Base-by-base conservation (phyloP, 2,113 vertebrate species). In the Pithys albifrons region DNA sequence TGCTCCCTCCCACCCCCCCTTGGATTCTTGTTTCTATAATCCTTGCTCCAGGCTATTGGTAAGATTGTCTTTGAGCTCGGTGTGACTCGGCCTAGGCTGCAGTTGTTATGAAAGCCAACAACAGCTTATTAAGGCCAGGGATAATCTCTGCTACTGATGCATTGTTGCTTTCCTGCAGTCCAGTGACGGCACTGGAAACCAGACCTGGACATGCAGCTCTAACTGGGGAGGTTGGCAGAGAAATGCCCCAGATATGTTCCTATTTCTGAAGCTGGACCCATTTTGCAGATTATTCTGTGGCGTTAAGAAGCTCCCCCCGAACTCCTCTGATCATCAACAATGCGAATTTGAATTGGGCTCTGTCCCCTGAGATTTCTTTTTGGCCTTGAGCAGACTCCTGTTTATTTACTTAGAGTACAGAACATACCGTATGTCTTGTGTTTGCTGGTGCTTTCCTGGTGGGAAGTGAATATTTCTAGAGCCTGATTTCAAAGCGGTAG, bases 31-130 rank as follows among this genome's bases (percentile, higher is more conserved):
- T 97, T 95, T 97, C 98, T 98, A 96, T 99, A 99, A 99, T 99
- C 99, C 98, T 99, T 98, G 98, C 99, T 99, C 95, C 97, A 98
- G 99, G 99, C 99, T 96, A 98, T 98, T 92, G 97, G 96, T 92
- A 90, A 97, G 97, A 97, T 96, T 85, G 91, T 97, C 97, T 98
- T 96, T 94, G 88, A 97, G 97, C 97, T 97, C 91, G 6, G 66
- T 97, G 97, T 92, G 95, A 95, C 97, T 97, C 85, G 35, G 97
- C 98, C 97, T 97, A 89, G 97, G 96, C 96, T 95, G 92, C 82
- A 97, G 96, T 97, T 98, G 95, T 98, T 98, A 96, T 90, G 96
- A 98, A 98, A 98, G 97, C 97, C 96, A 97, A 96, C 92, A 97
- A 96, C 95, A 97, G 97, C 97, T 98, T 98, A 98, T 98, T 98